Conservation (phyloP, 2,888 invertebrate genomes). For the Microctonus brassicae region DNA sequence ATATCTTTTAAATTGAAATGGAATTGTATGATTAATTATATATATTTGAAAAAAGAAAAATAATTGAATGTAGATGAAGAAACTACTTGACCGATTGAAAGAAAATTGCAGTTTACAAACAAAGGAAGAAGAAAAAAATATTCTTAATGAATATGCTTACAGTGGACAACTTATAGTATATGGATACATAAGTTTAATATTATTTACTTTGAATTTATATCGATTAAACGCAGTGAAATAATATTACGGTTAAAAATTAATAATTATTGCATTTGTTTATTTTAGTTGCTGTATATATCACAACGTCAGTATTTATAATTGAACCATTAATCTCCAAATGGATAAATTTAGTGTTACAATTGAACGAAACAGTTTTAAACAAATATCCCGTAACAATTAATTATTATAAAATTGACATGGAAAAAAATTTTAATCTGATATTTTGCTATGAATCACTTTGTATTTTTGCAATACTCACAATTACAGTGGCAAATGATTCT, state of each 20-base stretch:
- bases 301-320: background rate
- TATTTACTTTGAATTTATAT: too few relatives aligned
- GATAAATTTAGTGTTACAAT: background rate
- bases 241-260: background rate
- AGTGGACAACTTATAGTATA: background rate
- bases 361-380: background rate
- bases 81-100: background rate
- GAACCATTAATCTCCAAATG: slow-evolving; percentile 15
- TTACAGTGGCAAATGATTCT: slow-evolving; percentile 9
- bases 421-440: background rate
- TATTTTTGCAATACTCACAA: slow-evolving; percentile 4
- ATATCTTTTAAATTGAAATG: background rate
- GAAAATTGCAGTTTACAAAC: background rate
- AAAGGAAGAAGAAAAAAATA: background rate
- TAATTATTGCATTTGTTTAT: background rate
- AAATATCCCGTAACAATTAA: slow-evolving; percentile 14
- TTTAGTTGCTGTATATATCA: background rate
- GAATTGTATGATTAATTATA: too few relatives aligned
- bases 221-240: too few relatives aligned
- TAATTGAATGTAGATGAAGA: background rate
- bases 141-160: background rate
- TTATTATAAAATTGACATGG: background rate
- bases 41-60: too few relatives aligned
- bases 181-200: background rate
- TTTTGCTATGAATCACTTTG: background rate